phyloP scores from a whole-genome alignment of 2,113 vertebrate species.

The Otus sunia region DNA sequence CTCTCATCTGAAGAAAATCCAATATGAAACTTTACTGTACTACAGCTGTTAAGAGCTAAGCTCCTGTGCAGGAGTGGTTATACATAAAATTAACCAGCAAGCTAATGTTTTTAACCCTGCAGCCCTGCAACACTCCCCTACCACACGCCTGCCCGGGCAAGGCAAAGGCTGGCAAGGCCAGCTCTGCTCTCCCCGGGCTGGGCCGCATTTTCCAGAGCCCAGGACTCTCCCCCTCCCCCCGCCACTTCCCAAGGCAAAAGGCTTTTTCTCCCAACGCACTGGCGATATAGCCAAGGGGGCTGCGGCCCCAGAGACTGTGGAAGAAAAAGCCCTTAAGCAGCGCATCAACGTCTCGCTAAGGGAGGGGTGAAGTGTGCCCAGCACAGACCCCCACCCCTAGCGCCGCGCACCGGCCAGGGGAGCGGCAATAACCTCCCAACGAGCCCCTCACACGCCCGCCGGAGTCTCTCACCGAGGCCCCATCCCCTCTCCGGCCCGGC shows the following conservation, averaged over 20 bases:
- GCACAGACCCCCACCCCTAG: not conserved
- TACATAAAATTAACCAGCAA: accelerated
- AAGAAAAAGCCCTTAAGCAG: not conserved
- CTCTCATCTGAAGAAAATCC: not conserved
- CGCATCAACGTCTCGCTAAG: not conserved
- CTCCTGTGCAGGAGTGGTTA: accelerated
- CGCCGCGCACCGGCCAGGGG: accelerated
- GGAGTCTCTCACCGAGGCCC: no score
- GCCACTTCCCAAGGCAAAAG: accelerated
- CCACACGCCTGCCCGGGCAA: not conserved
- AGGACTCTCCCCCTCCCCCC: accelerated
- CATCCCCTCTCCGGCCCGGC: accelerated
- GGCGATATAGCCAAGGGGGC: not conserved
- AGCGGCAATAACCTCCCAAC: accelerated
- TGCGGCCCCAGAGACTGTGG: not conserved
- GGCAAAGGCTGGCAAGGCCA: not conserved
- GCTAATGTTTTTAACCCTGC: accelerated
- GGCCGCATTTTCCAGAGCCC: accelerated
- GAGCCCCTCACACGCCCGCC: not conserved
- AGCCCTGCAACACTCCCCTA: not conserved
- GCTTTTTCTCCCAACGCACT: accelerated
- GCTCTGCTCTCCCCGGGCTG: not conserved
- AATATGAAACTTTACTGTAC: accelerated
- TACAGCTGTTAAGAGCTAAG: not conserved
- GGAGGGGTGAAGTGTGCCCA: not conserved